Evolutionary conservation across 2,113 vertebrate genomes (phyloP).

Genomic region (Reinhardtius hippoglossoides): DNA sequence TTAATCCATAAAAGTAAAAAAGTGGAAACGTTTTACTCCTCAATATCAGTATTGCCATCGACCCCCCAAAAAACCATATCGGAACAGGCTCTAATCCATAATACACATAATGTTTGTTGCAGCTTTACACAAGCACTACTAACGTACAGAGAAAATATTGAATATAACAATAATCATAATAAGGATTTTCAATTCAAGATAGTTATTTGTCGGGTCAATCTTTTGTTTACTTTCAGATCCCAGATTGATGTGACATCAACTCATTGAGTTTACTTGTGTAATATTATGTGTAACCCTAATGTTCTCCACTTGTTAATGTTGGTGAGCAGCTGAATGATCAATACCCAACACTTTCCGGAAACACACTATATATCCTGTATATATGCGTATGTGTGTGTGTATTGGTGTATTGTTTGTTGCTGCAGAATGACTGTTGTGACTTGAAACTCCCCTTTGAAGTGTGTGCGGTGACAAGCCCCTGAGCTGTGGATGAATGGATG

Average conservation of each 20-base stretch:
- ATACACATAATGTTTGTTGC: too few species aligned
- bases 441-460: slow-evolving; percentile 75
- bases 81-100: too few species aligned
- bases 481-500: slow-evolving; percentile 61
- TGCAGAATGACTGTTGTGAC: slow-evolving; percentile 47
- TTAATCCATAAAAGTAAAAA: too few species aligned
- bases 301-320: neutral
- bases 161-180: too few species aligned
- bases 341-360: neutral
- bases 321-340: slow-evolving; percentile 2
- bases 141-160: too few species aligned
- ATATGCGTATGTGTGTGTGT: slow-evolving; percentile 3
- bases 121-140: too few species aligned
- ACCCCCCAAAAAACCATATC: too few species aligned
- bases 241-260: neutral
- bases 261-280: slow-evolving; percentile 1
- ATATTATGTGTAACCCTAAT: neutral
- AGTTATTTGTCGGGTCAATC: neutral
- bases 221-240: neutral
- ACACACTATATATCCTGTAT: neutral
- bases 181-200: neutral
- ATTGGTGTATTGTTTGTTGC: slow-evolving; percentile 43
- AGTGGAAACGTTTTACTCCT: too few species aligned
- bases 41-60: too few species aligned
- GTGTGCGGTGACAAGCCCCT: slow-evolving; percentile 66